Conservation (phyloP, 1,140 invertebrate genomes). For the Pseudachorutes palmiensis region DNA sequence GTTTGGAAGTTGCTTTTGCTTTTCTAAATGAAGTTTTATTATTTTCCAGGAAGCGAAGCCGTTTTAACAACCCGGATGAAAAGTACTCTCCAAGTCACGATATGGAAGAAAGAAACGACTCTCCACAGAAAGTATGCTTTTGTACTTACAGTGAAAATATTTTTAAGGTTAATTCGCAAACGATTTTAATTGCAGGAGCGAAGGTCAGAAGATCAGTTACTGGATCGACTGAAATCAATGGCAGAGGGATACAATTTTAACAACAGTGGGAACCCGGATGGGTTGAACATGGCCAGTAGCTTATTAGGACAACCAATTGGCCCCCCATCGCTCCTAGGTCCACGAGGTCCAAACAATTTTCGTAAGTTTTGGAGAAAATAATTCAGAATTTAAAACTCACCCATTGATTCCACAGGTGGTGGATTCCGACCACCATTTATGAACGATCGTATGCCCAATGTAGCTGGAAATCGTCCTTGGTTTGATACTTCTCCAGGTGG, state of each 20-base stretch:
- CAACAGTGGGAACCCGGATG: background rate
- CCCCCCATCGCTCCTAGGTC: constrained; percentile 5
- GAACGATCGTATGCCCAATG: constrained; percentile 22
- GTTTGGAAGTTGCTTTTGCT: background rate
- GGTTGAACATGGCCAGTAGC: constrained; percentile 16
- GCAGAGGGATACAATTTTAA: constrained; percentile 20
- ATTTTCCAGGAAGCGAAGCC: constrained; percentile 27
- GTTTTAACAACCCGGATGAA: constrained; percentile 31
- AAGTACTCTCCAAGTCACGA: constrained; percentile 20
- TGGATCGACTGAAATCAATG: constrained; percentile 32
- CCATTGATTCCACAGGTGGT: constrained; percentile 5
- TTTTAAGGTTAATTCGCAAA: background rate
- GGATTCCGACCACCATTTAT: constrained; percentile 18
- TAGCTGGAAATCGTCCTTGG: constrained; percentile 38
- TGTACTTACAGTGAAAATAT: background rate
- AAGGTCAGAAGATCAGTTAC: constrained; percentile 23
- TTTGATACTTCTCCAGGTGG: constrained; percentile 25
- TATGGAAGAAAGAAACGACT: constrained; percentile 5
- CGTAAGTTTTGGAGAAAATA: background rate
- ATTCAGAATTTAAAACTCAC: background rate
- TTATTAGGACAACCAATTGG: constrained; percentile 22
- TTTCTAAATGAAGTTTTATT: constrained; percentile 1
- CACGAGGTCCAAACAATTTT: background rate
- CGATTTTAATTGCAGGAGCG: background rate
- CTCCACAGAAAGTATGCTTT: constrained; percentile 1